Base-by-base conservation (phyloP, 2,888 invertebrate genomes). In the Brachypterus glaber region DNA sequence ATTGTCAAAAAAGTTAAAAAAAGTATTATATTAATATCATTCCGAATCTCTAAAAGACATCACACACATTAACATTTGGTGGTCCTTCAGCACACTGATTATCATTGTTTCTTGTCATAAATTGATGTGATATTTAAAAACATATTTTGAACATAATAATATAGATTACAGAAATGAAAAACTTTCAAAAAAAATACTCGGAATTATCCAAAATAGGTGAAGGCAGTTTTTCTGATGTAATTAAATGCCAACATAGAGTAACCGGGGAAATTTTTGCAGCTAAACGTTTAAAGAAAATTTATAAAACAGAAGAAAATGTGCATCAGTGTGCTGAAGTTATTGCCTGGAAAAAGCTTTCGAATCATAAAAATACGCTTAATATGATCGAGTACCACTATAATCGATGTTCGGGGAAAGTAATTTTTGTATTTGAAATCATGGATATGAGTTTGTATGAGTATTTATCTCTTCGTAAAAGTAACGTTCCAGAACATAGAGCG, bases 131-230 rank as follows among this genome's bases (percentile, higher is more conserved):
- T n/a, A n/a, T n/a, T n/a, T n/a, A n/a, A n/a, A n/a, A n/a, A n/a
- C n/a, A n/a, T n/a, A n/a, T n/a, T n/a, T n/a, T n/a, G n/a, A n/a
- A n/a, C n/a, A n/a, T n/a, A n/a, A n/a, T n/a, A n/a, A n/a, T n/a
- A n/a, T n/a, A n/a, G n/a, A n/a, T n/a, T n/a, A n/a, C n/a, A n/a
- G n/a, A n/a, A n/a, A n/a, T n/a, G n/a, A n/a, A n/a, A n/a, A n/a
- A n/a, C n/a, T n/a, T n/a, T n/a, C n/a, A n/a, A n/a, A n/a, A n/a
- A n/a, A n/a, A n/a, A n/a, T n/a, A n/a, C n/a, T n/a, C n/a, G n/a
- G n/a, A n/a, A n/a, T n/a, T n/a, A n/a, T n/a, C n/a, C n/a, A 76
- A 78, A 68, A 76, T 79, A 54, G 79, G 80, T 14, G 79, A 79
- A 61, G 80, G 79, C 9, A 76, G 79, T 16, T 80, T 79, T 64